Percentiles rank a stretch among this genome's conserved stretches.
phyloP scores from a whole-genome alignment of 30 jellyfish, hydroid and myxozoan genomes.

The Cassiopea xamachana region DNA sequence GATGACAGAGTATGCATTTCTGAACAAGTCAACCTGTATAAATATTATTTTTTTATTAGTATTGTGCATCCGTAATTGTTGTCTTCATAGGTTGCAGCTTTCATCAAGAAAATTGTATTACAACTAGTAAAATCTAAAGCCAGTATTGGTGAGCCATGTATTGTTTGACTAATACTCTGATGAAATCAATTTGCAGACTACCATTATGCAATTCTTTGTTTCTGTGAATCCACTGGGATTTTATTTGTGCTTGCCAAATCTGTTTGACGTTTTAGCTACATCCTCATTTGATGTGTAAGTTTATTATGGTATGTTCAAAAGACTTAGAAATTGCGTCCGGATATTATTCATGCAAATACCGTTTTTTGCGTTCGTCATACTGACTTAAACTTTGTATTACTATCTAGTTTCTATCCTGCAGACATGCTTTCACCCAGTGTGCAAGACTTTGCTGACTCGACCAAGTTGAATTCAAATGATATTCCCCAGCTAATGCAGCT shows the following conservation, averaged over 20 bases:
- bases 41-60: no score
- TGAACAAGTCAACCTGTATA: no score
- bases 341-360: no score
- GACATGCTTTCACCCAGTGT: conserved; percentile 6
- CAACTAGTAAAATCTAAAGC: conserved; percentile 41
- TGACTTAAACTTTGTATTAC: background rate
- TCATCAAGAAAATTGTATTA: conserved; percentile 60
- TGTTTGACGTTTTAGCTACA: no score
- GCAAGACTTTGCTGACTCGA: conserved; percentile 53
- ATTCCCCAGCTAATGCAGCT: conserved; percentile 83
- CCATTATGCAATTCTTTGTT: background rate
- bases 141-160: conserved; percentile 28
- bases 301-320: no score
- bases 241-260: no score
- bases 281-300: no score
- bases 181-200: background rate
- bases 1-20: background rate
- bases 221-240: no score
- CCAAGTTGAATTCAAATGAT: conserved; percentile 70
- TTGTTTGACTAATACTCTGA: background rate
- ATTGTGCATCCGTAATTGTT: background rate
- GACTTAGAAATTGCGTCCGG: no score
- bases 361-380: no score
- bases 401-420: background rate
- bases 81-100: conserved; percentile 67